Percentiles rank a stretch among this genome's conserved stretches.
phyloP scores from a whole-genome alignment of 2,797 vertebrate genomes.

The Pachyuromys duprasi region DNA sequence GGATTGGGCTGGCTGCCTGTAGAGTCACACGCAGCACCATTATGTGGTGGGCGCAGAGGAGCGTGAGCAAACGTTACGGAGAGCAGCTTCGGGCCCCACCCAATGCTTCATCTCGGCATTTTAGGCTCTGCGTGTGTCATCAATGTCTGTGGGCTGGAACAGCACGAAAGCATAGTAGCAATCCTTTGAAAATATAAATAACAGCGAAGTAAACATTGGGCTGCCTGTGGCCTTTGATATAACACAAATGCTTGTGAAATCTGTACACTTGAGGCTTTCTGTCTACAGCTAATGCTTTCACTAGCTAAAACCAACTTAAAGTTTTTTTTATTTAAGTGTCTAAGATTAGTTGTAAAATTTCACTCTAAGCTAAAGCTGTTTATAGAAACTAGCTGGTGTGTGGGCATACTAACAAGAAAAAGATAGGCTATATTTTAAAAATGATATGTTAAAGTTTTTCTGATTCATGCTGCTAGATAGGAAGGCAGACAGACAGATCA shows the following conservation, averaged over 20 bases:
- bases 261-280: conserved; percentile 54
- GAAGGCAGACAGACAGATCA: not conserved
- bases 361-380: conserved; percentile 65
- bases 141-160: conserved; percentile 84
- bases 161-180: conserved; percentile 77
- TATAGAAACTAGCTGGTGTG: conserved; percentile 65
- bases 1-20: conserved; percentile 82
- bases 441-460: conserved; percentile 20
- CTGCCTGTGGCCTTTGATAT: conserved; percentile 64
- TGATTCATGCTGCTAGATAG: conserved; percentile 51
- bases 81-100: conserved; percentile 76
- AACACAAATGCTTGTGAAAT: conserved; percentile 67
- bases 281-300: conserved; percentile 65
- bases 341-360: conserved; percentile 71
- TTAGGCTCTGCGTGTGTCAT: conserved; percentile 85
- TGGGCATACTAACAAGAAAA: conserved; percentile 60
- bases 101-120: conserved; percentile 78
- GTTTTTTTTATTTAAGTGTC: conserved; percentile 65
- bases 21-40: conserved; percentile 64
- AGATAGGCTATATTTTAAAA: conserved; percentile 41
- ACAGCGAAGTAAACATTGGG: conserved; percentile 62
- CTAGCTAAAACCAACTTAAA: conserved; percentile 58
- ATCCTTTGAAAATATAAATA: conserved; percentile 71
- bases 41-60: conserved; percentile 77
- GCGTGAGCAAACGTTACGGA: conserved; percentile 72